Conservation (phyloP, 2,888 invertebrate genomes). For the Mystacides longicornis region DNA sequence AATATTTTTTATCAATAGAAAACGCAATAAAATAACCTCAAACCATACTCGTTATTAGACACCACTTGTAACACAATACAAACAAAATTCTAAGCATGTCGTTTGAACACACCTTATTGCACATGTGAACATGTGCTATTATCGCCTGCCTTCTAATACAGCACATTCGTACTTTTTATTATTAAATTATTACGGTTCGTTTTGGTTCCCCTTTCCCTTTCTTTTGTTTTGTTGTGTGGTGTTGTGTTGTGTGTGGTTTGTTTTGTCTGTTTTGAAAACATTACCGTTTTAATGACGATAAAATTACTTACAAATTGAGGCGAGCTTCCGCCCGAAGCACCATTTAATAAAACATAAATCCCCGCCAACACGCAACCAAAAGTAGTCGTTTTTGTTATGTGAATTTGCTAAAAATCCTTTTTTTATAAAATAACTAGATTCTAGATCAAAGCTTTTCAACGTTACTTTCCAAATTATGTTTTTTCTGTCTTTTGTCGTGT, state of each 20-base stretch:
- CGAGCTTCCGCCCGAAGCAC: slow-evolving; percentile 16
- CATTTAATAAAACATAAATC: slow-evolving; percentile 22
- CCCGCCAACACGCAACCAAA: slow-evolving; percentile 7
- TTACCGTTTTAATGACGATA: slow-evolving; percentile 16
- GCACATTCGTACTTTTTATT: too few relatives aligned
- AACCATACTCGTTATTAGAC: not conserved
- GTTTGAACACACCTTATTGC: too few relatives aligned
- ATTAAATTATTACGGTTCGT: too few relatives aligned
- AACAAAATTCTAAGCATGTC: too few relatives aligned
- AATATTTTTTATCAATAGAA: not conserved
- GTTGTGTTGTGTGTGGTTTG: not conserved
- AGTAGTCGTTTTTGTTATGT: not conserved
- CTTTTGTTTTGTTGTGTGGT: not conserved
- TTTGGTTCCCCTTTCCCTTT: slow-evolving; percentile 1
- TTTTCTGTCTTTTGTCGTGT: too few relatives aligned
- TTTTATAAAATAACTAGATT: too few relatives aligned
- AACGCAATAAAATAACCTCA: not conserved
- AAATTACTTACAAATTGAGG: slow-evolving; percentile 16
- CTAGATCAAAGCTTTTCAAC: too few relatives aligned
- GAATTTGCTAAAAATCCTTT: too few relatives aligned
- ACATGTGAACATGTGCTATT: too few relatives aligned
- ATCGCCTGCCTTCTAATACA: too few relatives aligned
- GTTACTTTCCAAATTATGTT: too few relatives aligned
- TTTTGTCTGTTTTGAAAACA: slow-evolving; percentile 11
- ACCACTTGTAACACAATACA: not conserved